phyloP scores from a whole-genome alignment of 2,797 vertebrate species.

The Todus mexicanus region DNA sequence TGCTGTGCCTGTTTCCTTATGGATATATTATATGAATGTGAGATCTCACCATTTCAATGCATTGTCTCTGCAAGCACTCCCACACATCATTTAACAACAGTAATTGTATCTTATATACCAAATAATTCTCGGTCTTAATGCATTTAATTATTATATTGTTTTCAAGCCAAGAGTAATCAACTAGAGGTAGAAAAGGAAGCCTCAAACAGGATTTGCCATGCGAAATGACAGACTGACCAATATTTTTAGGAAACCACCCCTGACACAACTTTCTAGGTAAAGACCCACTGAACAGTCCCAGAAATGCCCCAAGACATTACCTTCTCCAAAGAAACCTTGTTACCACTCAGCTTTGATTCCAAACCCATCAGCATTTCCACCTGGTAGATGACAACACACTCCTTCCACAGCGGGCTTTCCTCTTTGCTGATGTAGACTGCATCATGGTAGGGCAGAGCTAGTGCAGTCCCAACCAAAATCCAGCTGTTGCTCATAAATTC shows the following conservation, averaged over 20 bases:
- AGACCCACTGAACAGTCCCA: neutral
- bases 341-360: neutral
- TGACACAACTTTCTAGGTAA: neutral
- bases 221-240: neutral
- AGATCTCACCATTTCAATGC: neutral
- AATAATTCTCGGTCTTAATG: neutral
- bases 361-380: neutral
- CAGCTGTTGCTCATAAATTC: neutral
- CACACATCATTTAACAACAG: neutral
- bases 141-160: neutral
- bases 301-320: neutral
- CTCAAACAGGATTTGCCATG: neutral
- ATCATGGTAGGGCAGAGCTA: neutral
- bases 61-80: neutral
- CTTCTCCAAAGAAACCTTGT: neutral
- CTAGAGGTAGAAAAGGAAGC: neutral
- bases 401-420: fast-evolving
- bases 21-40: neutral
- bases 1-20: neutral
- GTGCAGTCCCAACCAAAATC: neutral
- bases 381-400: neutral
- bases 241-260: neutral
- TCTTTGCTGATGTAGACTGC: fast-evolving
- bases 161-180: neutral
- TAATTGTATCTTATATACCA: neutral